Evolutionary conservation across 1,140 invertebrate species (phyloP).

Genomic region (Rhyacophila brunnea): DNA sequence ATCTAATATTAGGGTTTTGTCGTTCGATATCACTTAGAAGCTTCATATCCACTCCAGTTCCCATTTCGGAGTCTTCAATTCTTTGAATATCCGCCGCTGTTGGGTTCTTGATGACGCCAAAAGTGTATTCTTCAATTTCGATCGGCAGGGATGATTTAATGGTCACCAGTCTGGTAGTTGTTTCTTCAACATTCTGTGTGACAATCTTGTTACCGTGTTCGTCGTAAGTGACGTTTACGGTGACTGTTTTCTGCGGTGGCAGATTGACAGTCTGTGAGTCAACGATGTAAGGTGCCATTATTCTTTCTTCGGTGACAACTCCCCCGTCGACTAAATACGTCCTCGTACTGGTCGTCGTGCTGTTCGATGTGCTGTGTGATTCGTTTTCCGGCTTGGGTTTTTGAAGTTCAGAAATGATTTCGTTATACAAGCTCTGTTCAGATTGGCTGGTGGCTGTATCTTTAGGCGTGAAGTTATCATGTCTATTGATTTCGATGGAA

Average conservation of each 20-base stretch:
- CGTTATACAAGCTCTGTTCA: conserved; percentile 29
- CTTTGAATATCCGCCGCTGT: conserved; percentile 43
- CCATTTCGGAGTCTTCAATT: conserved; percentile 46
- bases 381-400: conserved; percentile 10
- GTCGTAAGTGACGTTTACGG: conserved; percentile 51
- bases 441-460: conserved; percentile 7
- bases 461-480: conserved; percentile 8
- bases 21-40: conserved; percentile 49
- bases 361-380: conserved; percentile 4
- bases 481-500: conserved; percentile 49
- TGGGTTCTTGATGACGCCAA: conserved; percentile 47
- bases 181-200: conserved; percentile 51
- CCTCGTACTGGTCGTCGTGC: conserved; percentile 9
- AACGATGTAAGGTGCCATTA: conserved; percentile 8
- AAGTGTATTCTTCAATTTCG: conserved; percentile 51
- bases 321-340: conserved; percentile 26
- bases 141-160: conserved; percentile 46
- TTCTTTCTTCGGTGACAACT: neutral
- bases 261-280: conserved; percentile 29
- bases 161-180: conserved; percentile 46
- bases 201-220: conserved; percentile 53
- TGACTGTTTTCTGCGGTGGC: conserved; percentile 51
- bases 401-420: conserved; percentile 30
- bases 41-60: conserved; percentile 47
- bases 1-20: conserved; percentile 51